Base-by-base conservation (phyloP, 2,888 invertebrate species). In the Lasioglossum figueresi region DNA sequence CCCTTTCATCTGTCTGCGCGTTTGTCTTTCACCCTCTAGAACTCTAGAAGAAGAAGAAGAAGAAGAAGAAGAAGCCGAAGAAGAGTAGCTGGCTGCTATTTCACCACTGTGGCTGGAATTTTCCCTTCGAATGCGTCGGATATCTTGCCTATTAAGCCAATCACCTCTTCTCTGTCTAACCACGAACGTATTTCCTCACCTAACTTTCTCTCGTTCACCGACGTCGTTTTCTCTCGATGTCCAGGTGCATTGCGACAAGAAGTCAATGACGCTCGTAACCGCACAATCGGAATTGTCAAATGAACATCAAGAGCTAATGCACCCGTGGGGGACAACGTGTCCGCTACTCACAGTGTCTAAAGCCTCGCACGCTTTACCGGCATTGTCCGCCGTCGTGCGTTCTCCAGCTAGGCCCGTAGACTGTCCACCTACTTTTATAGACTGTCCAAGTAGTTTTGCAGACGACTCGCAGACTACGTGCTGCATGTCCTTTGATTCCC, bases 61-160 rank as follows among this genome's bases (percentile, higher is more conserved):
- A 82, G 82, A 89, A 82, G 80, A 79, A 37, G 82, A 87, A 82
- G 82, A 79, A 76, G 45, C 70, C 45, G 74, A 76, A 56, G 72
- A 82, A 83, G 74, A 16, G 16, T 83, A 75, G 79, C 27, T 77
- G 75, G 76, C 83, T 83, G 79, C 80, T 83, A 85, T 88, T 87
- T 87, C 88, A 77, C 73, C 78, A 82, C 81, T 27, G 74, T 75
- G 77, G 23, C 80, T 70, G 37, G 56, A 40, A 71, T 74, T 77
- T 84, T 66, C 70, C 37, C 72, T 81, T 52, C 66, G 71, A 52
- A 81, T 73, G 77, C 76, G 43, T 59, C 34, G 59, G 78, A 76
- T 85, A 82, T 84, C 87, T 82, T 71, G 79, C 23, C 73, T 70
- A 76, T 63, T 86, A 34, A 68, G 19, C 66, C 34, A 78, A 56